phyloP scores from a whole-genome alignment of 2,888 invertebrate species.

The Carterocephalus palaemon region DNA sequence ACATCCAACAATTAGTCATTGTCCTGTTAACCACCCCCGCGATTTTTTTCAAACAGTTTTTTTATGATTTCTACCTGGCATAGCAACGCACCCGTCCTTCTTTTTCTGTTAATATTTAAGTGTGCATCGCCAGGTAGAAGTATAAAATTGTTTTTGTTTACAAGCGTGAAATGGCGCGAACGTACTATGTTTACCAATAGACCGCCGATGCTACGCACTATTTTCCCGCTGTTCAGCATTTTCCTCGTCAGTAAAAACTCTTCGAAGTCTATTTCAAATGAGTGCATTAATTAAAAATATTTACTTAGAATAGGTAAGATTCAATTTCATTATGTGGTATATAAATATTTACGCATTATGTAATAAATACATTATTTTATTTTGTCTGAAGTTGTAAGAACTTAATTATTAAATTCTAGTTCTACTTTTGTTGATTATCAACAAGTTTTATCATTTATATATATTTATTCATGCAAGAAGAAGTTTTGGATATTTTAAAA shows the following conservation, averaged over 20 bases:
- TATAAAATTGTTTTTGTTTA: slow-evolving; percentile 64
- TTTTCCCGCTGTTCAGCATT: slow-evolving; percentile 52
- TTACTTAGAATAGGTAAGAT: no score
- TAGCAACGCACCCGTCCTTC: slow-evolving; percentile 31
- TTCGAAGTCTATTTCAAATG: no score
- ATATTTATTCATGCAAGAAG: no score
- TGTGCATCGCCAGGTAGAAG: slow-evolving; percentile 51
- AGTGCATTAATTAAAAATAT: no score
- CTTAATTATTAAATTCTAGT: no score
- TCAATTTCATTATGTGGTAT: no score
- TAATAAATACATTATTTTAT: no score
- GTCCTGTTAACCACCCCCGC: slow-evolving; percentile 44
- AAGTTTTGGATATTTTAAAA: no score
- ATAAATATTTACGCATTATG: no score
- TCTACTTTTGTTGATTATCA: no score
- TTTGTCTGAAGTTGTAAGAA: no score
- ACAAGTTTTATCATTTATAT: no score
- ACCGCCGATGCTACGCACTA: slow-evolving; percentile 45
- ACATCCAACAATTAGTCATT: slow-evolving; percentile 56
- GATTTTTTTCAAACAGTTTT: slow-evolving; percentile 36
- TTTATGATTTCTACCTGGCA: slow-evolving; percentile 46
- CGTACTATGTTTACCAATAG: slow-evolving; percentile 69
- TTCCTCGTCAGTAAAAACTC: slow-evolving; percentile 27
- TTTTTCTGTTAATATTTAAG: slow-evolving; percentile 40
- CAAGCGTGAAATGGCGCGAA: slow-evolving; percentile 67